Evolutionary conservation across 2,888 invertebrate species (phyloP), one percentile per base, ranked within the genome.

Genomic region (Diabrotica balteata): DNA sequence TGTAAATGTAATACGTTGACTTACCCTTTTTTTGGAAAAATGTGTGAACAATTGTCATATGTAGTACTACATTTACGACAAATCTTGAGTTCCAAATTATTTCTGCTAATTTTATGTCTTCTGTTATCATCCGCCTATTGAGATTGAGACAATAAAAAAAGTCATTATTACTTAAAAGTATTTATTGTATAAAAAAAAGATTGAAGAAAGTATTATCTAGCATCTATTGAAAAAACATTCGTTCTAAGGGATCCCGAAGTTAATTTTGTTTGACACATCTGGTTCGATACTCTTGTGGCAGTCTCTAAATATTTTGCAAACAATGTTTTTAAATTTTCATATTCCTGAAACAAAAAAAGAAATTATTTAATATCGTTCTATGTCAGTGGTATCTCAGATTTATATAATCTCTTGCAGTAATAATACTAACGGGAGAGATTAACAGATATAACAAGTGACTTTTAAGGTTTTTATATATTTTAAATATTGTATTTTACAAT

Each of bases 271-370:
- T 72, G 69, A 50, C 70, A 72, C 65, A 68, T 69, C 57, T 91
- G 90, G 68, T 88, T 86, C 0, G 93, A 91, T 53, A 90, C 89
- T 70, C 91, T 86, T 51, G 86, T 84, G 0, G 90, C 88, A 4
- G 89, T 89, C 73, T 89, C 84, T 32, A 90, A 84, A 75, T 93
- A 93, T 73, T 88, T 87, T 17, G 87, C 85, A 51, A 93, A 86
- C 1, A 90, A 80, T 43, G 86, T 84, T 67, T 89, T 86, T 70
- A 93, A 83, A 72, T 89, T 89, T 7, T 87, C 83, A 72, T 89
- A 87, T 46, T 90, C 87, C 91, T 92, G 46, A 47, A 76, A 72
- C 54, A 61, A 42, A 42, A 55, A 55, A 11, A 50, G n/a, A 47
- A 66, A 52, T 22, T 32, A 32, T 32, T 32, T 32, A 32, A 32